Base-by-base conservation (phyloP, 2,113 vertebrate genomes). In the Pelodiscus sinensis region DNA sequence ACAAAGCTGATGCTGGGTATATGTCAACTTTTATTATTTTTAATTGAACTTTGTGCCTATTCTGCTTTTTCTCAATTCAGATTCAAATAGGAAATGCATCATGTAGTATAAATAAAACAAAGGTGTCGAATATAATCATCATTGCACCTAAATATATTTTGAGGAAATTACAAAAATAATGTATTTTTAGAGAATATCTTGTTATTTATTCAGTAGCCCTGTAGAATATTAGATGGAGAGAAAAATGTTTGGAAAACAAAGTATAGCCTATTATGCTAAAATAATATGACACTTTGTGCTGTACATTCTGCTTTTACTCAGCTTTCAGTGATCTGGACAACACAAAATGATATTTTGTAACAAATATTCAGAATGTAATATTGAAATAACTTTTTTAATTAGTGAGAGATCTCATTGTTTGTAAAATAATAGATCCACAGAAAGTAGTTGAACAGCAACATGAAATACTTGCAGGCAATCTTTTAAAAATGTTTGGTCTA, bases 1-100 rank as follows among this genome's bases (percentile, higher is more conserved):
- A 97, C 2, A 97, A 98, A 97, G 97, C 97, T 94, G 98, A 98
- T 96, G 97, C 98, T 97, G 98, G 99, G 99, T 99, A 98, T 90
- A 94, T 97, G 87, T 95, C 94, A 91, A 22, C 57, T 96, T 96
- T 78, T 85, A 75, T 96, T 62, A 71, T 85, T 89, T 95, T 91
- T 84, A 89, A 80, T 79, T 82, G 56, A 38, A 54, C 9, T 58
- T 90, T 60, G 14, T 88, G 60, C 35, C 82, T 90, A 4, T 84
- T 93, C 22, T 88, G 5, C 82, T 79, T 90, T 93, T 95, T 92
- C 79, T 78, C 60, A 56, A 24, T 75, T 91, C 89, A 54, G 87
- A 84, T 44, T 95, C 85, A 92, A 65, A 93, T 94, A 62, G 60
- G 65, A 82, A 92, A 35, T 90, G 29, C 88, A 86, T 87, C 56